Base-by-base conservation (phyloP, 2,797 vertebrate species). In the Anabas testudineus region DNA sequence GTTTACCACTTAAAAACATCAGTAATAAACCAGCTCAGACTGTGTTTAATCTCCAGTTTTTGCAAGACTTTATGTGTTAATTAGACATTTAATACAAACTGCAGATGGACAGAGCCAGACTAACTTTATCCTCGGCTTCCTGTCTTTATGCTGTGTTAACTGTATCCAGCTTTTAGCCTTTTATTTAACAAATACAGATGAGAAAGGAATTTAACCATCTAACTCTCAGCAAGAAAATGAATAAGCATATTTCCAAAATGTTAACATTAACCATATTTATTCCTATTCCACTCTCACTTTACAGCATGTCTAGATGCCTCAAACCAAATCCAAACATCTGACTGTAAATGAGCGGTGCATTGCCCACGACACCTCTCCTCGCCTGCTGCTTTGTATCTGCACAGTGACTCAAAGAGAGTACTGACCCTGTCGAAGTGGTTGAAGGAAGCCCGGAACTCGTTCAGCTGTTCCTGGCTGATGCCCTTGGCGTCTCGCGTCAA, bases 351-450 rank as follows among this genome's bases (percentile, higher is more conserved):
- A 52, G 41, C 21, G 5, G 39, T 2, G 14, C 1, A 3, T 16
- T n/a, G 16, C 46, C 61, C 34, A 5, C 34, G 7, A 9, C 61
- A 15, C 48, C 65, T 43, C 57, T 48, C 46, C 3, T 26, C 21
- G 30, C 39, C 67, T 26, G 37, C 52, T 14, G 32, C 71, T 56
- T 0, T 34, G 45, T 39, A 39, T 53, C 67, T 56, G 66, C 61
- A 45, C 41, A 9, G 36, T 7, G 52, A 72, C 53, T 32, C 55
- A 2, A 60, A 21, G 0, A 10, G 9, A 52, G 30, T 84, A 90
- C 95, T 97, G 91, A 99, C 98, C 96, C 97, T 94, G 94, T 99
- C 98, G 5, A 99, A 99, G 93, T 99, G 98, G 88, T 99, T 99
- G 93, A 99, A 99, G 76, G 98, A 99, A 82, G 96, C 96, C 62